Percentiles rank a stretch among this genome's conserved stretches.
phyloP scores from a whole-genome alignment of 2,888 invertebrate species.

The Acleris holmiana region DNA sequence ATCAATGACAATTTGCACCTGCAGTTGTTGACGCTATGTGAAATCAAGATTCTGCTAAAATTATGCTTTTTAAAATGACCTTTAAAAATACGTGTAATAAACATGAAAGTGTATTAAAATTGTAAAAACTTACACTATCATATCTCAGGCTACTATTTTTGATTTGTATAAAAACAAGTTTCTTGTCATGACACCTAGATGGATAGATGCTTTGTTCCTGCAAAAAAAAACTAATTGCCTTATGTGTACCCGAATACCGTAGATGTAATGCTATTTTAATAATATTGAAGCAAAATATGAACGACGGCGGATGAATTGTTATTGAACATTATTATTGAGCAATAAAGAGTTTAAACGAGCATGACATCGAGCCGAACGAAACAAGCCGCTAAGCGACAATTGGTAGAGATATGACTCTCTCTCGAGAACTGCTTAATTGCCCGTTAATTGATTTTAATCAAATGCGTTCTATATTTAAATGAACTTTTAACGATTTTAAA shows the following conservation, averaged over 20 bases:
- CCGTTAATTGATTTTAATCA: slow-evolving; percentile 82
- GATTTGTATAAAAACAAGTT: too few relatives aligned
- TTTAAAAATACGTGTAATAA: slow-evolving; percentile 65
- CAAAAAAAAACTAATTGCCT: not conserved
- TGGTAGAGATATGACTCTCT: slow-evolving; percentile 65
- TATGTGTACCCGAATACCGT: not conserved
- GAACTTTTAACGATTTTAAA: slow-evolving; percentile 72
- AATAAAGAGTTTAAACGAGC: slow-evolving; percentile 46
- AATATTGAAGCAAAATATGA: not conserved
- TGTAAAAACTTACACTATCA: slow-evolving; percentile 8
- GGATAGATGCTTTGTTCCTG: too few relatives aligned
- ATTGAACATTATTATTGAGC: not conserved
- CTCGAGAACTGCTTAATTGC: slow-evolving; percentile 77
- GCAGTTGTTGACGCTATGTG: slow-evolving; percentile 56
- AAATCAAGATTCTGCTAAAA: slow-evolving; percentile 65
- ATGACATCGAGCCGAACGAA: slow-evolving; percentile 62
- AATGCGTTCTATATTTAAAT: slow-evolving; percentile 83
- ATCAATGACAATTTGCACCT: slow-evolving; percentile 76
- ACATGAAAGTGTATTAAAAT: slow-evolving; percentile 37
- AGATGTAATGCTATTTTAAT: too few relatives aligned
- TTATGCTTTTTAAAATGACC: slow-evolving; percentile 63
- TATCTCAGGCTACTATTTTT: too few relatives aligned
- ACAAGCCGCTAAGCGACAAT: slow-evolving; percentile 66
- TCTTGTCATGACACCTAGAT: too few relatives aligned
- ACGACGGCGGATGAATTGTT: not conserved